phyloP scores from a whole-genome alignment of 2,113 vertebrate genomes.

The Lynx canadensis region DNA sequence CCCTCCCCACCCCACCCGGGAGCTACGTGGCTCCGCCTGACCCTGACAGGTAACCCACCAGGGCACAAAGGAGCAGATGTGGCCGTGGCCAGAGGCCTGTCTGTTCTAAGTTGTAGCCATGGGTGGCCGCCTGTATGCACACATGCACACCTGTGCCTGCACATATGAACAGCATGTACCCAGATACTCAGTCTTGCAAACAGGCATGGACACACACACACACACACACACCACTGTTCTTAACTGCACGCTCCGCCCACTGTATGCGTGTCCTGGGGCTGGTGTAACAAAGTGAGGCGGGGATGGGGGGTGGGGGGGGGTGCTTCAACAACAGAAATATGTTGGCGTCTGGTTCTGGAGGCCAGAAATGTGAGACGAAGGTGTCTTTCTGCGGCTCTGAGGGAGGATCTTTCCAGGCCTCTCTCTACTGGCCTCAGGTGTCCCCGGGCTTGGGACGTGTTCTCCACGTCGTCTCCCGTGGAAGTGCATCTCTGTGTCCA shows the following conservation, averaged over 20 bases:
- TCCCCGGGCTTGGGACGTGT: not conserved
- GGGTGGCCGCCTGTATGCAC: fast-evolving
- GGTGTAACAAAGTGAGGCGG: too few species aligned
- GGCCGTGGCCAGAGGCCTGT: not conserved
- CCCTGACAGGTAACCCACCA: too few species aligned
- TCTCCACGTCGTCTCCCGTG: not conserved
- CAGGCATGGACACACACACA: not conserved
- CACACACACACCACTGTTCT: not conserved
- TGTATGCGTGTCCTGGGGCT: not conserved
- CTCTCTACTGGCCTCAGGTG: not conserved
- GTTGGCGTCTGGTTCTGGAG: not conserved
- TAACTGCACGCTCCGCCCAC: fast-evolving
- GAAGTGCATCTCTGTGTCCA: not conserved
- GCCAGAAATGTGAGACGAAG: not conserved
- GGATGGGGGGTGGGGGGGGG: not conserved
- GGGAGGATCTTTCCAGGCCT: not conserved
- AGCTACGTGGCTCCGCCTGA: fast-evolving
- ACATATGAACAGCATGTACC: fast-evolving
- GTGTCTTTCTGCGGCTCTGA: not conserved
- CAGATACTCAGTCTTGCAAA: not conserved
- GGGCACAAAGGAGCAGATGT: not conserved
- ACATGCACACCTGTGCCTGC: not conserved
- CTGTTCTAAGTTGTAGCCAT: too few species aligned
- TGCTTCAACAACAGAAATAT: not conserved
- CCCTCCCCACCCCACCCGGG: fast-evolving